phyloP scores from a whole-genome alignment of 2,888 invertebrate species.

The Toxonevra muliebris region DNA sequence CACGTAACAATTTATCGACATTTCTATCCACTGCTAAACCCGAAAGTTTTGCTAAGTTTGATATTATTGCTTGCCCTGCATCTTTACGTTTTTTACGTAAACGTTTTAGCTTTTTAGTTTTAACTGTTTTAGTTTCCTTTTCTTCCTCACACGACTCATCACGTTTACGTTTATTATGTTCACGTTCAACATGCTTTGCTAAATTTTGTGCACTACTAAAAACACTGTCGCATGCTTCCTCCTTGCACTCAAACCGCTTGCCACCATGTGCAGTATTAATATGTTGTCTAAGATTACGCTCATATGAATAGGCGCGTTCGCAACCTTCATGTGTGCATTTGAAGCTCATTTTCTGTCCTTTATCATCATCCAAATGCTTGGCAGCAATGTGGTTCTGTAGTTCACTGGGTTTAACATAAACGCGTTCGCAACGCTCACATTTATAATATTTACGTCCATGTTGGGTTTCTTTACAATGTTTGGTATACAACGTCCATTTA shows the following conservation, averaged over 20 bases:
- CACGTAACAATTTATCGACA: conserved; percentile 50
- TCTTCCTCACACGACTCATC: not conserved
- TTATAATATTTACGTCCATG: conserved; percentile 66
- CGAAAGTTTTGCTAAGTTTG: conserved; percentile 51
- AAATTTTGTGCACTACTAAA: conserved; percentile 57
- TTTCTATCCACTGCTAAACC: conserved; percentile 50
- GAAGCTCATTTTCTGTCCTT: conserved; percentile 41
- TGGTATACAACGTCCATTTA: conserved; percentile 53
- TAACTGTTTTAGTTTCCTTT: not conserved
- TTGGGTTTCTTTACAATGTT: conserved; percentile 52
- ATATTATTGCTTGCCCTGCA: conserved; percentile 51
- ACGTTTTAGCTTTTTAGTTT: not conserved
- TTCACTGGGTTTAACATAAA: conserved; percentile 67
- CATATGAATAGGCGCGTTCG: conserved; percentile 66
- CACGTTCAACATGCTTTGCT: conserved; percentile 48
- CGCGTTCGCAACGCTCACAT: conserved; percentile 66
- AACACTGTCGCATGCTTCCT: conserved; percentile 50
- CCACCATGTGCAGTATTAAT: conserved; percentile 67
- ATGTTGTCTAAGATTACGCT: conserved; percentile 69
- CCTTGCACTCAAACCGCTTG: conserved; percentile 65
- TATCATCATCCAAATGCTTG: conserved; percentile 48
- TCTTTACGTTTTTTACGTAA: conserved; percentile 55
- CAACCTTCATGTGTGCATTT: conserved; percentile 62
- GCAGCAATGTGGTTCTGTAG: conserved; percentile 64
- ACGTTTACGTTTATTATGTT: conserved; percentile 37